Evolutionary conservation across 2,888 invertebrate species (phyloP).

Genomic region (Spisula subtruncata): DNA sequence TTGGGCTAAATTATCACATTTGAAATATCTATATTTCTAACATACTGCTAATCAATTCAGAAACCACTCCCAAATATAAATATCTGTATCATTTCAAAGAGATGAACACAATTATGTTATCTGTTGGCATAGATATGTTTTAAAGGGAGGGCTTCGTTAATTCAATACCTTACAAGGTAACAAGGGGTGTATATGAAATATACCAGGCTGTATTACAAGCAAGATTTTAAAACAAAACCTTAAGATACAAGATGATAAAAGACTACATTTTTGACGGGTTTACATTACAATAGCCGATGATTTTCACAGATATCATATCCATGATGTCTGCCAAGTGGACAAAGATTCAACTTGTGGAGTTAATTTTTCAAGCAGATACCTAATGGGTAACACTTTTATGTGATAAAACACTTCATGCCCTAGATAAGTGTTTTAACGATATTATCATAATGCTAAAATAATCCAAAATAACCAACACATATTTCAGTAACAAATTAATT

Average conservation of each 20-base stretch:
- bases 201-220: not conserved
- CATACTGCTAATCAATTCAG: not conserved
- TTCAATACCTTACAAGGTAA: not conserved
- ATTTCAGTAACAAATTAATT: not conserved
- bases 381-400: not conserved
- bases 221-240: slow-evolving; percentile 23
- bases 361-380: slow-evolving; percentile 14
- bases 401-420: not conserved
- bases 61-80: slow-evolving; percentile 11
- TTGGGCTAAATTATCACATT: not conserved
- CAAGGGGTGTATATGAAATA: not conserved
- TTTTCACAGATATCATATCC: slow-evolving; percentile 26
- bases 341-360: not conserved
- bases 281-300: slow-evolving; percentile 40
- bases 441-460: not conserved
- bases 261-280: slow-evolving; percentile 37
- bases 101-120: slow-evolving; percentile 1
- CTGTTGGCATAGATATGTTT: not conserved
- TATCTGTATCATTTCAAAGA: not conserved
- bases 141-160: not conserved
- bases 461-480: slow-evolving; percentile 4
- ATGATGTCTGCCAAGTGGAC: not conserved
- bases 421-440: not conserved
- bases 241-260: slow-evolving; percentile 26
- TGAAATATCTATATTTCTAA: not conserved